Conservation (phyloP, 2,888 invertebrate genomes). For the Podabrus alpinus region DNA sequence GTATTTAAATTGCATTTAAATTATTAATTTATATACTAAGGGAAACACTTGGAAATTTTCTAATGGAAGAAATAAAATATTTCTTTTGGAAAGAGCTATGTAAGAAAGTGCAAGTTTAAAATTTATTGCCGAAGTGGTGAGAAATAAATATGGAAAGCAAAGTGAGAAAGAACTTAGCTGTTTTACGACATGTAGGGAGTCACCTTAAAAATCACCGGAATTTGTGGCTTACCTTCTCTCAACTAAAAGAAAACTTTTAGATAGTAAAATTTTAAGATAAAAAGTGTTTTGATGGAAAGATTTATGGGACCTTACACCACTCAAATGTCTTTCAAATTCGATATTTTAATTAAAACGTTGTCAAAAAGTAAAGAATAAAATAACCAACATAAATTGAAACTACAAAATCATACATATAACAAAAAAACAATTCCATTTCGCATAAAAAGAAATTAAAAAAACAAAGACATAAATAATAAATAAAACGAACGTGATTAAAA, state of each 20-base stretch:
- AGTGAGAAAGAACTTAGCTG: slow-evolving; percentile 15
- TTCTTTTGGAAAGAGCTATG: background rate
- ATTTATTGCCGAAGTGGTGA: slow-evolving; percentile 20
- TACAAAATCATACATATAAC: background rate
- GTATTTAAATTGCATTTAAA: slow-evolving; percentile 18
- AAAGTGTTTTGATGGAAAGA: background rate
- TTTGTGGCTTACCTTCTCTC: slow-evolving; percentile 7
- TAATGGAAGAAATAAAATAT: background rate
- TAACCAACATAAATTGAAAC: slow-evolving; percentile 7
- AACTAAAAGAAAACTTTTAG: slow-evolving; percentile 11
- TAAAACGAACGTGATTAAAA: slow-evolving; percentile 38
- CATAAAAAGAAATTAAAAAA: slow-evolving; percentile 25
- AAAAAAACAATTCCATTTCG: slow-evolving; percentile 15
- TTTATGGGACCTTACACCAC: background rate
- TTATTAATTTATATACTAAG: background rate
- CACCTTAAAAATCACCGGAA: slow-evolving; percentile 19
- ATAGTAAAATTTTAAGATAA: background rate
- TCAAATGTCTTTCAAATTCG: background rate
- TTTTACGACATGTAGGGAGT: slow-evolving; percentile 24
- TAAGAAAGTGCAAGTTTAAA: background rate
- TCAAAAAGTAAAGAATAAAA: slow-evolving; percentile 6
- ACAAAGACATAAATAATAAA: slow-evolving; percentile 35
- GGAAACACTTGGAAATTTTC: background rate
- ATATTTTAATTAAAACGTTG: background rate
- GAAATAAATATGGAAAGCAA: slow-evolving; percentile 28